Evolutionary conservation across 2,113 vertebrate species (phyloP).

Genomic region (Lepisosteus osseus): DNA sequence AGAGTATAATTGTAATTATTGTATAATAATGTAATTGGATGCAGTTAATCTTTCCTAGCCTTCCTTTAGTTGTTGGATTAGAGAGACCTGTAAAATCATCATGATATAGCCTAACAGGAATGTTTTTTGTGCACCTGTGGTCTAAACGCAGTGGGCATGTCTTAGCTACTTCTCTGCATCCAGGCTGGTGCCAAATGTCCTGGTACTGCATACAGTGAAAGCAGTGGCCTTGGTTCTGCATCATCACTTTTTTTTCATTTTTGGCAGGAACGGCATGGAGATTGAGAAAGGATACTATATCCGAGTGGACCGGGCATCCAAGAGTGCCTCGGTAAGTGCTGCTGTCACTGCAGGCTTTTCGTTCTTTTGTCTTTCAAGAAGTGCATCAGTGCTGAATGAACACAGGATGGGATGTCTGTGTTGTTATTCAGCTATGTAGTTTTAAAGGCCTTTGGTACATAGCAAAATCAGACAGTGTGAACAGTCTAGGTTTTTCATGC

Average conservation of each 20-base stretch:
- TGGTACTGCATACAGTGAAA: neutral
- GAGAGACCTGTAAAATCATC: neutral
- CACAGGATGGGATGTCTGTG: too few species aligned
- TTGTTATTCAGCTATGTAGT: too few species aligned
- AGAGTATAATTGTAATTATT: too few species aligned
- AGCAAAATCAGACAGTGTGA: too few species aligned
- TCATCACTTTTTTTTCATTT: neutral
- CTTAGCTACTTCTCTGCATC: neutral
- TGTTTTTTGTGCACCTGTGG: too few species aligned
- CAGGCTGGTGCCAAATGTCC: neutral
- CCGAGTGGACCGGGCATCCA: slow-evolving; percentile 79
- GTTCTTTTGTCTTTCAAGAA: too few species aligned
- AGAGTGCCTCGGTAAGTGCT: slow-evolving; percentile 58
- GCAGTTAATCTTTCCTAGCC: too few species aligned
- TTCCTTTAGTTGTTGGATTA: neutral
- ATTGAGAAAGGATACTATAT: slow-evolving; percentile 77
- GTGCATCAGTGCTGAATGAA: too few species aligned
- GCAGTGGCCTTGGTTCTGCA: neutral
- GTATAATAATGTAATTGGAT: too few species aligned
- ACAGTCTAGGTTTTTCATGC: too few species aligned
- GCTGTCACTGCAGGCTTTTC: neutral
- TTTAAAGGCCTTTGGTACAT: too few species aligned
- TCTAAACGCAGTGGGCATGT: neutral
- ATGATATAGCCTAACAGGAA: neutral
- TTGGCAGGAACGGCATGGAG: slow-evolving; percentile 80